Evolutionary conservation across 2,113 vertebrate species (phyloP), one percentile per base, ranked within the genome.

Genomic region (Macrotus californicus): DNA sequence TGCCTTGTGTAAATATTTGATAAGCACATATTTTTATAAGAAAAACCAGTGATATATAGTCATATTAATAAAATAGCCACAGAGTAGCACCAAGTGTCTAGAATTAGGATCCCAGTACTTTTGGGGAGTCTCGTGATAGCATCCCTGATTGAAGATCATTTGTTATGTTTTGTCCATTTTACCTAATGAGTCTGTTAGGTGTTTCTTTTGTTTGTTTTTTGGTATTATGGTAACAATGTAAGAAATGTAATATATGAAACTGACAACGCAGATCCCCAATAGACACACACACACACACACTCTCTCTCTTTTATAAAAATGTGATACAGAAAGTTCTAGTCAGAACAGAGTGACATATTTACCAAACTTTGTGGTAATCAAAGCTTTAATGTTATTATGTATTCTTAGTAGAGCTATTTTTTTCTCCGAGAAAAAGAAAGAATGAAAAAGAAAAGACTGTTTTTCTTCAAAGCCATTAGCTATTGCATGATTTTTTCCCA

Each of bases 381-480:
- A 95, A 96, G 39, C 69, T 89, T 75, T 85, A 79, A 69, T 61
- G 61, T 81, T 52, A 83, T 29, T 87, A 31, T 73, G 14, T 66
- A 41, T 31, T 94, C 52, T 86, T 89, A 52, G 50, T 26, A 66
- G 46, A 89, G 36, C 34, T 83, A 13, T 64, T 50, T 70, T 87
- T 96, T 54, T 56, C 75, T 94, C 50, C 91, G 77, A 52, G 66
- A 46, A 76, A 84, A 19, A 81, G 29, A 72, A 34, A 75, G 29
- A 56, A 43, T 39, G 1, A 6, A 26, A 56, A 41, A 69, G 7
- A 41, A 73, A 81, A 61, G 76, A 54, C 8, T 4, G 12, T 48
- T 22, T 94, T 70, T 94, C 56, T 46, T 95, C 69, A 94, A 89
- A 88, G 64, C 36, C n/a, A 52, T 48, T 54, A 94, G 24, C 18